Base-by-base conservation (phyloP, 2,797 vertebrate species). In the Phoxinus dragarum region DNA sequence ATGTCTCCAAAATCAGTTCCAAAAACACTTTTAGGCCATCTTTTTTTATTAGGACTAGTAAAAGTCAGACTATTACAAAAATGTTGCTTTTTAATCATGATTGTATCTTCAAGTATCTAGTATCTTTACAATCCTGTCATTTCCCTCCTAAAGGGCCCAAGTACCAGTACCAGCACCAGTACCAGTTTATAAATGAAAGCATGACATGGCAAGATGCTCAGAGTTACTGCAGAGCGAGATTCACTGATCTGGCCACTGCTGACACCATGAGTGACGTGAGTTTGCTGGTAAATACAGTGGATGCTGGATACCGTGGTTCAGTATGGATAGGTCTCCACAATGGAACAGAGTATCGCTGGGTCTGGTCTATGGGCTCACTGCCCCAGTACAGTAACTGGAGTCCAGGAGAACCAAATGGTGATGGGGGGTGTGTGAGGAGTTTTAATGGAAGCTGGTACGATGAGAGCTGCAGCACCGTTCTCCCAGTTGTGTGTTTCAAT, bases 321-420 rank as follows among this genome's bases (percentile, higher is more conserved):
- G 87, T 69, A 56, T 92, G 92, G 92, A 91, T 90, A 11, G 91
- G 91, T 49, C 47, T 89, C 40, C 1, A 0, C 1, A 68, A 0
- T 0, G 1, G 2, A 0, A 0, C 0, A 0, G 2, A 54, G 0
- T 14, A 2, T 21, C 14, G 0, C 0, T 90, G 89, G 90, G 4
- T 23, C 38, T 91, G 92, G 90, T 89, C 91, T 83, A 4, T 54
- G 17, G 59, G 54, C 11, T 3, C 31, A 14, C 66, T 31, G 14
- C 47, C 76, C 68, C 19, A 47, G 19, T 80, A 59, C 54, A 78
- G 17, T 38, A 61, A 44, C 40, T 85, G 83, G 83, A 11, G 8
- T n/a, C 0, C 2, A 23, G 75, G 75, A 34, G 42, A 69, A 19
- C 75, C 83, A 14, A 47, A 34, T 36, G 83, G 67, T 44, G 52